Conservation (phyloP, 2,888 invertebrate genomes). For the Harmothoe impar region DNA sequence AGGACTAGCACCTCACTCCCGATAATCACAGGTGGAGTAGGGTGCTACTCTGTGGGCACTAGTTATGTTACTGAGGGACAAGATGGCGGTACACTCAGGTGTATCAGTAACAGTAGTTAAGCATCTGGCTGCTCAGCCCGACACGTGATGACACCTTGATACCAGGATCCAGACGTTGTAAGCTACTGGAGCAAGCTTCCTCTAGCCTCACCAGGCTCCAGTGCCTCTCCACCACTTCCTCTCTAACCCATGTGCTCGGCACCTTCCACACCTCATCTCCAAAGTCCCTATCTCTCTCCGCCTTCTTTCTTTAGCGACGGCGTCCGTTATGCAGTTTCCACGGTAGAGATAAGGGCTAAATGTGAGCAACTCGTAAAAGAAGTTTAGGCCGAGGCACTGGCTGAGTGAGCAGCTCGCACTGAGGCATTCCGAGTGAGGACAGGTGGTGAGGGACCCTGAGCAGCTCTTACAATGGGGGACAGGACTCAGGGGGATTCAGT, state of each 20-base stretch:
- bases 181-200: not conserved
- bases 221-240: not conserved
- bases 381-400: not conserved
- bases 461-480: not conserved
- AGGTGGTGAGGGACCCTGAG: not conserved
- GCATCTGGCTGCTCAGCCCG: not conserved
- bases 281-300: not conserved
- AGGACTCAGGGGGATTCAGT: not conserved
- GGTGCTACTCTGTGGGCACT: too few relatives aligned
- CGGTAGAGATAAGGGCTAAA: constrained; percentile 5
- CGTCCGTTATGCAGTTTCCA: too few relatives aligned
- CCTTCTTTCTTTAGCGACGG: not conserved
- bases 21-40: too few relatives aligned
- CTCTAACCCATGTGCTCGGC: not conserved
- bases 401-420: constrained; percentile 9
- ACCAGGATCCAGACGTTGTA: not conserved
- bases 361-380: constrained; percentile 10
- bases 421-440: not conserved
- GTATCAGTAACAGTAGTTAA: not conserved
- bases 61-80: too few relatives aligned
- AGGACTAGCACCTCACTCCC: too few relatives aligned
- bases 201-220: not conserved
- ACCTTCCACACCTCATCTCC: not conserved
- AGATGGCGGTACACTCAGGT: too few relatives aligned
- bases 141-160: constrained; percentile 25